Percentiles rank a stretch among this genome's conserved stretches.
These are phyloP conservation scores for Scleropages formosus DNA, from an alignment of 2,797 vertebrate species.

Conservation along the genomic window DNA sequence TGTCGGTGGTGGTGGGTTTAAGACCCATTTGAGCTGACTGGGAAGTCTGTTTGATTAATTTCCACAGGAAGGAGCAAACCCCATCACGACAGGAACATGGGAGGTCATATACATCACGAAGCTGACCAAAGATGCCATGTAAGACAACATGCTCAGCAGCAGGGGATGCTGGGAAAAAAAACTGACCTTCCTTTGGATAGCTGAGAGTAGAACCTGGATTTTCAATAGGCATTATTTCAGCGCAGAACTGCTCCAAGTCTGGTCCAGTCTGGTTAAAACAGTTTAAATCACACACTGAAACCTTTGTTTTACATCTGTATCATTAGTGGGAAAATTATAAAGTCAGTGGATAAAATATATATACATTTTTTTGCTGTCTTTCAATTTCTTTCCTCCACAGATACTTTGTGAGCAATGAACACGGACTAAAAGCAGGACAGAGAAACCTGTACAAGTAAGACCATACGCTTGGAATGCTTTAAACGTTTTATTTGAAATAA, in stretches of 20 bases:
- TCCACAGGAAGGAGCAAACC: conserved; percentile 60
- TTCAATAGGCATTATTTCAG: too few species aligned
- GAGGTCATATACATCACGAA: conserved; percentile 85
- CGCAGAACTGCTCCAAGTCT: not conserved
- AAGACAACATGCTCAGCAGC: conserved; percentile 42
- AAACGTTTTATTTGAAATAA: not conserved
- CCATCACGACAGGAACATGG: conserved; percentile 81
- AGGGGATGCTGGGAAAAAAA: not conserved
- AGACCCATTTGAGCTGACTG: not conserved
- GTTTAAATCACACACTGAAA: conserved; percentile 4
- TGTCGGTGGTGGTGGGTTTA: not conserved
- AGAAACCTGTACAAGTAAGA: conserved; percentile 89
- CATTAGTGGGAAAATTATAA: too few species aligned
- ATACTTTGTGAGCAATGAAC: conserved; percentile 87
- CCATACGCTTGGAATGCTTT: not conserved
- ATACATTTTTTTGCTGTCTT: too few species aligned
- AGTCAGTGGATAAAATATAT: too few species aligned
- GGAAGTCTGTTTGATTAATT: not conserved
- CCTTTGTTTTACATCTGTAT: conserved; percentile 28
- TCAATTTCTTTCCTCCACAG: conserved; percentile 60
- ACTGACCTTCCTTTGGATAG: not conserved
- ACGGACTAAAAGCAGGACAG: conserved; percentile 73
- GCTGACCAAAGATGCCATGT: conserved; percentile 75
- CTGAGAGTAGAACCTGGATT: not conserved
- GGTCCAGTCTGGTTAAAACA: not conserved